Base-by-base conservation (phyloP, 2,888 invertebrate genomes). In the Pseudolycoriella hygida region DNA sequence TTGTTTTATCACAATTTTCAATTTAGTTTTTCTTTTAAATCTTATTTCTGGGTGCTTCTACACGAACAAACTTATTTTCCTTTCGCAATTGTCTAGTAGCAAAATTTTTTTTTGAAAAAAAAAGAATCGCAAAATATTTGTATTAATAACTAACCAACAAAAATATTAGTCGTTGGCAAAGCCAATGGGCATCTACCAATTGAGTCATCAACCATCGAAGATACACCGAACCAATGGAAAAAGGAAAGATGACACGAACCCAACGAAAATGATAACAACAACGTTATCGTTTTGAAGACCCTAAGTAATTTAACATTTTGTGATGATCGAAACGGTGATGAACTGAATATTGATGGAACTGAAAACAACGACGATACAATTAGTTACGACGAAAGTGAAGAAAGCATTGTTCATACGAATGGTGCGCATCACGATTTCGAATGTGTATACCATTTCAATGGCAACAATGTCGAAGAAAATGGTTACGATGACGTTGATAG, bases 401-500 rank as follows among this genome's bases (percentile, higher is more conserved):
- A 61, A 43, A 46, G 45, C 25, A 49, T 48, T 14, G 61, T 62
- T 53, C 58, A 44, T 17, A 39, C 8, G 25, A 25, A 25, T 25
- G 25, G 25, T 25, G 8, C 8, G 4, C 25, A 25, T 25, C 25
- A 44, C 38, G 37, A 32, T 3, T 19, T 19, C 8, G 43, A 43
- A 19, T 15, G 34, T 32, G 43, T 63, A 48, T 62, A 64, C 43
- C 57, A 57, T 37, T 60, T 59, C 44, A 64, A 64, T 53, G 61
- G 61, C 32, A 62, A 63, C 46, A 62, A 63, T 48, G 62, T 37
- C 11, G 43, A 43, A 43, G 43, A 43, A 25, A 25, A 34, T 34
- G 34, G 12, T 12, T 12, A 34, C 12, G 11, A 34, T 34, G 34
- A 34, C 6, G 34, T 14, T 5, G 34, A 34, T 10, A 14, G 11